A percentile compares a stretch with the other conserved stretches of the same genome.
Conservation (phyloP, 2,888 invertebrate genomes). For the Parnassius glacialis region DNA sequence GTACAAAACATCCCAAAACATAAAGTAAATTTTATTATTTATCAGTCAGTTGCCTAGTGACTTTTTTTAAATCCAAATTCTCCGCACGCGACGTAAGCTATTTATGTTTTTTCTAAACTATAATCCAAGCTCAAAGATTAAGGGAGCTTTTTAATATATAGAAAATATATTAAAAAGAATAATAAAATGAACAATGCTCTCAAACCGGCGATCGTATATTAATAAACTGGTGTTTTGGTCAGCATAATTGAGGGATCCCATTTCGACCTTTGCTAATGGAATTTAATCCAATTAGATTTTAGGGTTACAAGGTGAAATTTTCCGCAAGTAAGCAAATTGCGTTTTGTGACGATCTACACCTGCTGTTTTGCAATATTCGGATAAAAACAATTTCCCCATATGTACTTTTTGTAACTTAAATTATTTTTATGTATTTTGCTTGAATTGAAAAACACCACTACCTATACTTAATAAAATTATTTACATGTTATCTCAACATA, state of each 20-base stretch:
- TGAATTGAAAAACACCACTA: too few relatives aligned
- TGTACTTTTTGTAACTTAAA: slow-evolving; percentile 8
- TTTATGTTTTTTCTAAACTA: too few relatives aligned
- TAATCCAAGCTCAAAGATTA: too few relatives aligned
- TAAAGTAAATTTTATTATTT: too few relatives aligned
- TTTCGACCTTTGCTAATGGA: slow-evolving; percentile 79
- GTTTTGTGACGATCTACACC: slow-evolving; percentile 61
- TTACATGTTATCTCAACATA: too few relatives aligned
- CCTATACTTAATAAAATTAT: too few relatives aligned
- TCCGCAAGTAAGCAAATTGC: slow-evolving; percentile 44
- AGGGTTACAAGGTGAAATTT: slow-evolving; percentile 73
- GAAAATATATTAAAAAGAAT: not conserved
- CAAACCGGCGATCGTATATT: slow-evolving; percentile 38
- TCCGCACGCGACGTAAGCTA: too few relatives aligned
- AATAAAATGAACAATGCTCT: not conserved
- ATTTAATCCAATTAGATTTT: slow-evolving; percentile 81
- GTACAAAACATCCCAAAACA: too few relatives aligned
- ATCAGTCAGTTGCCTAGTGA: too few relatives aligned
- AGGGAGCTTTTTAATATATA: too few relatives aligned
- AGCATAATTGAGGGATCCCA: slow-evolving; percentile 75
- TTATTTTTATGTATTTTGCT: too few relatives aligned
- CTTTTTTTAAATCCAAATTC: too few relatives aligned
- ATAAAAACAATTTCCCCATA: not conserved
- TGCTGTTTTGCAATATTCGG: slow-evolving; percentile 24
- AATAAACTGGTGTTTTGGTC: slow-evolving; percentile 69